Conservation (phyloP, 2,888 invertebrate species). For the Nemotelus nigrinus region DNA sequence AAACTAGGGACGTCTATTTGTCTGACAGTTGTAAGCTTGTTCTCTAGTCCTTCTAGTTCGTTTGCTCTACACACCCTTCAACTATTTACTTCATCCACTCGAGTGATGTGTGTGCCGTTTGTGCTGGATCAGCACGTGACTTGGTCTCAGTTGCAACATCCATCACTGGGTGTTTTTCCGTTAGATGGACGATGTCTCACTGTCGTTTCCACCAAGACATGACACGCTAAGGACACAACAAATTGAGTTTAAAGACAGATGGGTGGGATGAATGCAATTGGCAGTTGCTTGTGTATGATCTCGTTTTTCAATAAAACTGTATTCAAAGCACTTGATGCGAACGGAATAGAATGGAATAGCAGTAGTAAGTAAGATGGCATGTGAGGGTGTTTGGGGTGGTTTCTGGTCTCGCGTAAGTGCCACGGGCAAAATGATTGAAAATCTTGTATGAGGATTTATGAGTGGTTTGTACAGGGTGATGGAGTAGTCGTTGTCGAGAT, state of each 20-base stretch:
- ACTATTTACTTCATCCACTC: no score
- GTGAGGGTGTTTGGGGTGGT: conserved; percentile 2
- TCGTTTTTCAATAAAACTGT: conserved; percentile 33
- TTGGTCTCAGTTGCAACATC: conserved; percentile 48
- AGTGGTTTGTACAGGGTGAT: conserved; percentile 15
- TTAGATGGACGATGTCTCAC: no score
- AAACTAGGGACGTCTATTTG: no score
- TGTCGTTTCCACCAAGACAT: conserved; percentile 24
- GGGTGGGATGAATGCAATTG: conserved; percentile 43
- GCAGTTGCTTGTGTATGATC: conserved; percentile 38
- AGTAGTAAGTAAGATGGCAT: no score
- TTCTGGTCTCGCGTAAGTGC: neutral
- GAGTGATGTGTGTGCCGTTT: no score
- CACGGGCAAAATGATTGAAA: conserved; percentile 12
- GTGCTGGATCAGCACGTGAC: conserved; percentile 46
- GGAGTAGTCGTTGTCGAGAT: neutral
- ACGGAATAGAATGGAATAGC: neutral
- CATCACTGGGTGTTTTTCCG: conserved; percentile 18
- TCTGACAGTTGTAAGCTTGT: no score
- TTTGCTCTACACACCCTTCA: no score
- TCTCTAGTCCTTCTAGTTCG: no score
- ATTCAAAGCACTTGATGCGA: conserved; percentile 33
- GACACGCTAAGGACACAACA: conserved; percentile 38
- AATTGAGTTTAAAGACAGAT: conserved; percentile 42
- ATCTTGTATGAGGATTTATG: conserved; percentile 16